Evolutionary conservation across 2,797 vertebrate genomes (phyloP).

Genomic region (Muscicapa comitata): DNA sequence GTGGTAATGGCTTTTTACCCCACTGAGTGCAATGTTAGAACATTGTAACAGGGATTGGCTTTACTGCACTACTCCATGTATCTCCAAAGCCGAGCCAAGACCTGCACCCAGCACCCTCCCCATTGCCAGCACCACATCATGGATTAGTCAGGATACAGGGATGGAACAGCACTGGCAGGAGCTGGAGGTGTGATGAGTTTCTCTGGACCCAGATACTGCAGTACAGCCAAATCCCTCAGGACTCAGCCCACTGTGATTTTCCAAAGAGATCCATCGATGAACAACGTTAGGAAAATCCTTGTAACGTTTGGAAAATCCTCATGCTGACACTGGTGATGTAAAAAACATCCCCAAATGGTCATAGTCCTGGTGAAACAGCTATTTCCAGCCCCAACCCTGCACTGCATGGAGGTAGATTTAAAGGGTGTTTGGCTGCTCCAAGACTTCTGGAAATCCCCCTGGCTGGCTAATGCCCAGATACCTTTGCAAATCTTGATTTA

Average conservation of each 20-base stretch:
- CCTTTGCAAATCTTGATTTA: slow-evolving; percentile 46
- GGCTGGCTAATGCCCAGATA: background rate
- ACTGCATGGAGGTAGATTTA: background rate
- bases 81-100: background rate
- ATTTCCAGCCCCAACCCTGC: background rate
- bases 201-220: background rate
- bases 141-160: background rate
- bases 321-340: background rate
- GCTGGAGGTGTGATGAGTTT: background rate
- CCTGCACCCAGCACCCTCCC: background rate
- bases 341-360: background rate
- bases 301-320: background rate
- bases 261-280: background rate
- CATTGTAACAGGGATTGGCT: background rate
- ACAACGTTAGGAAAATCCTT: background rate
- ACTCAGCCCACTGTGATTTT: background rate
- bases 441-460: background rate
- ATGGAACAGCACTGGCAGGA: background rate
- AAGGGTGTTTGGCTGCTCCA: background rate
- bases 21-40: background rate
- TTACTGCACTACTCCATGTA: background rate
- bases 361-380: background rate
- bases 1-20: background rate
- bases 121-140: background rate
- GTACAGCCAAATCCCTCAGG: background rate